phyloP scores from a whole-genome alignment of 2,888 invertebrate genomes.

The Dryadula phaetusa region DNA sequence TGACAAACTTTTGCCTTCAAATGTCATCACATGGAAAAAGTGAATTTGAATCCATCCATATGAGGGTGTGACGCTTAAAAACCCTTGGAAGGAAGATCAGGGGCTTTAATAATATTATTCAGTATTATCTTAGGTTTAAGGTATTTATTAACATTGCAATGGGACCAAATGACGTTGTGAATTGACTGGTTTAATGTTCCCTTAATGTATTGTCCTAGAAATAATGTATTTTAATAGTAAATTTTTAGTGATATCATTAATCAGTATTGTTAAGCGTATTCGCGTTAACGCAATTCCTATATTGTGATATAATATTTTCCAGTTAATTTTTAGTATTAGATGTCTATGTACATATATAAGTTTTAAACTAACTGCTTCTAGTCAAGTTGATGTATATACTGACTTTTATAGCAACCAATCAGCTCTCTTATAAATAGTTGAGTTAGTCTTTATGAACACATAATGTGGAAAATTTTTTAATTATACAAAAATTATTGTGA shows the following conservation, averaged over 20 bases:
- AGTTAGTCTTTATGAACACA: not conserved
- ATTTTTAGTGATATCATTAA: conserved; percentile 51
- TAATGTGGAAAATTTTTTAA: not conserved
- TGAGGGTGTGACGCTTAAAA: not conserved
- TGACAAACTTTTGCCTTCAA: conserved; percentile 64
- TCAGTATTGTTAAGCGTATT: conserved; percentile 60
- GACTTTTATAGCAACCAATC: conserved; percentile 31
- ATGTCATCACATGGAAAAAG: conserved; percentile 15
- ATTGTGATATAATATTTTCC: conserved; percentile 78
- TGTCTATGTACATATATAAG: conserved; percentile 42
- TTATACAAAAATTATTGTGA: not conserved
- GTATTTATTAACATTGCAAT: conserved; percentile 69
- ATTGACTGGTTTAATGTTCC: conserved; percentile 48
- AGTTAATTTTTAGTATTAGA: conserved; percentile 51
- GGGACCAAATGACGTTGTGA: conserved; percentile 80
- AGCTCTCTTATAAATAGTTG: conserved; percentile 41
- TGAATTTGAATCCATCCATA: conserved; percentile 3
- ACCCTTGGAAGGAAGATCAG: not conserved
- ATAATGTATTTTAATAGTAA: conserved; percentile 24
- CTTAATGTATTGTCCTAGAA: conserved; percentile 36
- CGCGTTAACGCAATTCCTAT: conserved; percentile 77
- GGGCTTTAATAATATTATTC: conserved; percentile 56
- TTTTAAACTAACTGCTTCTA: conserved; percentile 56
- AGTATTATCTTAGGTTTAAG: conserved; percentile 74
- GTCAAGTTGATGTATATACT: conserved; percentile 54